phyloP scores from a whole-genome alignment of 1,140 invertebrate species.

The Centruroides sculpturatus region DNA sequence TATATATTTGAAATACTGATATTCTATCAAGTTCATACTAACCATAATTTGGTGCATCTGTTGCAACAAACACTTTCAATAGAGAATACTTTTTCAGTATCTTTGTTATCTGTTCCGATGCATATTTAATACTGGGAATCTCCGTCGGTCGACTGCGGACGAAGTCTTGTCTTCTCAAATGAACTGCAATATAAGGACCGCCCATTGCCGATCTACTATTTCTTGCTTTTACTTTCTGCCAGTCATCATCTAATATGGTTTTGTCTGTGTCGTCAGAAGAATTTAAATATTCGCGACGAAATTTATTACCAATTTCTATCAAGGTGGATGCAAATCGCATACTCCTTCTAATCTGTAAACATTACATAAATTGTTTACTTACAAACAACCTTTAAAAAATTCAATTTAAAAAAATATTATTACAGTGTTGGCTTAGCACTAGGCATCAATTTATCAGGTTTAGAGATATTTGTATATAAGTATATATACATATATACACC shows the following conservation, averaged over 20 bases:
- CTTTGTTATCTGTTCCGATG: slow-evolving; percentile 51
- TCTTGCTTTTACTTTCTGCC: slow-evolving; percentile 45
- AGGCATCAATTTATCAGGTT: background rate
- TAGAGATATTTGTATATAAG: too few relatives aligned
- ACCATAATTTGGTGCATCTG: slow-evolving; percentile 44
- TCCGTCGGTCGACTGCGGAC: slow-evolving; percentile 44
- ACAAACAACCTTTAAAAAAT: too few relatives aligned
- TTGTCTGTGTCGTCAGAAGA: slow-evolving; percentile 48
- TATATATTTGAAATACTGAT: too few relatives aligned
- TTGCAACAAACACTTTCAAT: slow-evolving; percentile 58
- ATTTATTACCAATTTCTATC: slow-evolving; percentile 50
- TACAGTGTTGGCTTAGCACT: background rate
- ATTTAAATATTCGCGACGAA: slow-evolving; percentile 47
- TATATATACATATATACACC: too few relatives aligned
- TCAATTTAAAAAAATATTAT: background rate
- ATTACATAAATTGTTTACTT: background rate
- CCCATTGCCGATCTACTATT: slow-evolving; percentile 36
- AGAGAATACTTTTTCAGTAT: slow-evolving; percentile 43
- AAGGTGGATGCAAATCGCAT: slow-evolving; percentile 72
- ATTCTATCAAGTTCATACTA: background rate
- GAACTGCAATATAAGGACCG: slow-evolving; percentile 60
- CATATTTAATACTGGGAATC: slow-evolving; percentile 51
- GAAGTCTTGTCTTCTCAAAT: slow-evolving; percentile 76
- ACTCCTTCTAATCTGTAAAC: slow-evolving; percentile 46
- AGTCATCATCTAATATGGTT: slow-evolving; percentile 40